Conservation (phyloP, 1,140 invertebrate genomes). For the Drosophila micromelanica region DNA sequence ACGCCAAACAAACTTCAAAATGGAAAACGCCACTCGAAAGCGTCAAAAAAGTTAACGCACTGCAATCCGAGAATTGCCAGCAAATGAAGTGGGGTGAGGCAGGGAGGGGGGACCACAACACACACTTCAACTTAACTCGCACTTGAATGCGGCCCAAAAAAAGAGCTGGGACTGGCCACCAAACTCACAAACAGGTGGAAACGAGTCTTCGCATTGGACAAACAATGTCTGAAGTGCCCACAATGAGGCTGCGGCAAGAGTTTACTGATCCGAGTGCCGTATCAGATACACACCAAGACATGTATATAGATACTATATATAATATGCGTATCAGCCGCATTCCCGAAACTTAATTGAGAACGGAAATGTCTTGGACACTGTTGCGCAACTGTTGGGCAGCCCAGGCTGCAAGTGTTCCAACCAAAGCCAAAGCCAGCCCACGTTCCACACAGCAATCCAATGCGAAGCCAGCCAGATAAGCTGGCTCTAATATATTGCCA, state of each 20-base stretch:
- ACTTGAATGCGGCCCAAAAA: background rate
- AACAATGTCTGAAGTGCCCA: conserved; percentile 25
- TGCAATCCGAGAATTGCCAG: conserved; percentile 5
- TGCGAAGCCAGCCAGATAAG: conserved; percentile 25
- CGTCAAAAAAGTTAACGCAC: conserved; percentile 34
- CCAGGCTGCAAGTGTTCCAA: conserved; percentile 5
- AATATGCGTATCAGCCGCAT: conserved; percentile 9
- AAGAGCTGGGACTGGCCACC: background rate
- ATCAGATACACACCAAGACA: background rate
- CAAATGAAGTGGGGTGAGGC: background rate
- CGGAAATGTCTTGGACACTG: conserved; percentile 67
- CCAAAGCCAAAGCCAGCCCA: conserved; percentile 50
- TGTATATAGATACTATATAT: too few species aligned
- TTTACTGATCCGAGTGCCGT: conserved; percentile 23
- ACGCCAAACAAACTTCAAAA: conserved; percentile 19
- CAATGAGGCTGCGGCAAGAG: background rate
- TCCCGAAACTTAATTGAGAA: conserved; percentile 64
- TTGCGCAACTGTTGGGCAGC: conserved; percentile 65
- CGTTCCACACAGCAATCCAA: conserved; percentile 23
- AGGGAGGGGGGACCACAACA: background rate
- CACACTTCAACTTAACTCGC: background rate
- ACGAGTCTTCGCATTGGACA: background rate
- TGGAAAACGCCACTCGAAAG: conserved; percentile 40
- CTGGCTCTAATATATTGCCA: background rate
- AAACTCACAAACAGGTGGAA: conserved; percentile 26